Percentiles rank a stretch among this genome's conserved stretches.
Evolutionary conservation across 64 coral and sea anemone genomes (phyloP).

Genomic region (Acropora yongei): DNA sequence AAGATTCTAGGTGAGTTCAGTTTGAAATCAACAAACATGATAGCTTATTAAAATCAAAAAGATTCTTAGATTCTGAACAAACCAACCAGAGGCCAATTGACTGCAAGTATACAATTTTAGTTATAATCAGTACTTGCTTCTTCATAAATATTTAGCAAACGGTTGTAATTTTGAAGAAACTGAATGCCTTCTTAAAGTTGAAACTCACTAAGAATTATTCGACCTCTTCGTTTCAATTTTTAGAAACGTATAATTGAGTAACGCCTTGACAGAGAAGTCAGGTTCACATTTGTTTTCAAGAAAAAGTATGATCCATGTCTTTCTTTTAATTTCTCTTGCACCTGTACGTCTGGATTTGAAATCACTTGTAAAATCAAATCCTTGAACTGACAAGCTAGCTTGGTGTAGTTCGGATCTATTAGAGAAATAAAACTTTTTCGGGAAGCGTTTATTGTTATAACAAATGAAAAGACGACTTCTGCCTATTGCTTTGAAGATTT

Average conservation of each 20-base stretch:
- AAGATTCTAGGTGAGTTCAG: neutral
- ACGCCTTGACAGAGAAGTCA: neutral
- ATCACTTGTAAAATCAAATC: neutral
- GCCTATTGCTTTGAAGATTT: neutral
- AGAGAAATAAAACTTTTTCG: neutral
- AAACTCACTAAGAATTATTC: neutral
- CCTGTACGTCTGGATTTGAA: neutral
- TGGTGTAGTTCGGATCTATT: neutral
- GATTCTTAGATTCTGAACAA: neutral
- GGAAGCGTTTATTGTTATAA: neutral
- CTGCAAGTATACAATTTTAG: neutral
- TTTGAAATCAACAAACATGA: neutral
- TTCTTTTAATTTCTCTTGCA: neutral
- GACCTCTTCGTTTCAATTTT: neutral
- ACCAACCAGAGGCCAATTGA: neutral
- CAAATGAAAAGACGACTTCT: neutral
- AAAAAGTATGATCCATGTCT: neutral
- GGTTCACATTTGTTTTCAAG: neutral
- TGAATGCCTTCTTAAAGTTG: neutral
- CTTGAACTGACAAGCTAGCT: neutral
- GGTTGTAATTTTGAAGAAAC: neutral
- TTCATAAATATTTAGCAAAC: conserved; percentile 60
- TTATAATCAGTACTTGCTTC: conserved; percentile 27
- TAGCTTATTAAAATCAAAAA: neutral
- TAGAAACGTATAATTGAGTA: neutral